Base-by-base conservation (phyloP, 1,140 invertebrate genomes). In the Agrilus planipennis region DNA sequence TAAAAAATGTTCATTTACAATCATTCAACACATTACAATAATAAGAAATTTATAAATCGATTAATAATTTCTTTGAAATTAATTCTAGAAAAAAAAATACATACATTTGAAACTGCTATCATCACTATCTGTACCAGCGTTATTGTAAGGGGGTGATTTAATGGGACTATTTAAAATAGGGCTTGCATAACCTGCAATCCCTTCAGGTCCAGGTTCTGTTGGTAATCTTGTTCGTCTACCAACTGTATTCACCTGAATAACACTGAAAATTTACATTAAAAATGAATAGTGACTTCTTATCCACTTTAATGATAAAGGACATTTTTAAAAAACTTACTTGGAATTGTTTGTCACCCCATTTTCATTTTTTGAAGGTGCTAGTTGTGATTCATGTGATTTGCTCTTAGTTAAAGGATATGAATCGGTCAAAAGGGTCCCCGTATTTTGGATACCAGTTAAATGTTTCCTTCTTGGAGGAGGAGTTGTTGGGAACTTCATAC, bases 321-420 rank as follows among this genome's bases (percentile, higher is more conserved):
- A n/a, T n/a, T n/a, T n/a, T n/a, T n/a, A n/a, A n/a, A n/a, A n/a
- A 20, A 30, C 51, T 46, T 46, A 53, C 51, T 45, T 53, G 7
- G 41, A 22, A n/a, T 35, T 19, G 25, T 38, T 49, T 39, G 52
- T 44, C 41, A 64, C 65, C 9, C 65, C 72, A 53, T 71, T 70
- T 54, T 68, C 70, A 37, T 70, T 61, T 62, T 70, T 71, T 67
- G 71, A 79, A 19, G 76, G 62, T 1, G 68, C 81, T 16, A 92
- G 69, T 60, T 92, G 88, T 7, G 85, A 89, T 65, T 93, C 89
- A 62, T 92, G 87, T 20, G 89, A 92, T 54, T 87, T 86, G 39
- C 88, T 92, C 65, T 90, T 91, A 19, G 80, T 87, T 38, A 92
- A 67, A 12, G 84, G 76, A 45, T 54, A 62, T 11, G 49, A 49